These are phyloP conservation scores for Buathra laborator DNA, from an alignment of 2,888 invertebrate genomes.

Conservation along the genomic window DNA sequence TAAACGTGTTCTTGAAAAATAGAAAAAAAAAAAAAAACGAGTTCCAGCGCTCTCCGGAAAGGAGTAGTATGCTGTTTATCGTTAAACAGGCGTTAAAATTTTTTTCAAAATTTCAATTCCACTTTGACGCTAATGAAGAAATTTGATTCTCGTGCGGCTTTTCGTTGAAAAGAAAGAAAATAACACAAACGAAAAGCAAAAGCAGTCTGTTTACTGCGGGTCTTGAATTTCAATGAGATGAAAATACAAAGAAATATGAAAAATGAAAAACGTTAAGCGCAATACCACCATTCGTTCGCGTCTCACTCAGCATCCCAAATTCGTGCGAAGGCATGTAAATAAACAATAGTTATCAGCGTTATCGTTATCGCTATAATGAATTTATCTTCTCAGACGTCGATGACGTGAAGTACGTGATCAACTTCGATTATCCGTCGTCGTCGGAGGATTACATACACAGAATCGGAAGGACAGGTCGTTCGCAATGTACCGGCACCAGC, in stretches of 20 bases:
- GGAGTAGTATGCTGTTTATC: not conserved
- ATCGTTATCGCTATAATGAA: slow-evolving; percentile 52
- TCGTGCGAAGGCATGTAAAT: slow-evolving; percentile 60
- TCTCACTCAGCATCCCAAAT: slow-evolving; percentile 61
- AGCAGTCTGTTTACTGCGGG: not conserved
- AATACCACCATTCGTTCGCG: slow-evolving; percentile 52
- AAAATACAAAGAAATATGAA: slow-evolving; percentile 3
- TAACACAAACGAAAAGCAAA: not conserved
- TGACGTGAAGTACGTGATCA: slow-evolving; percentile 98
- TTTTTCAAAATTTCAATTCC: not conserved
- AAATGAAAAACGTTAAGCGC: slow-evolving; percentile 18
- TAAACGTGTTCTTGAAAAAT: slow-evolving; percentile 1
- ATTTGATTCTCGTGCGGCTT: too few species aligned
- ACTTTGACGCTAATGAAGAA: not conserved
- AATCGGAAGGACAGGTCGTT: slow-evolving; percentile 96
- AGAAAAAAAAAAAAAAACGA: not conserved
- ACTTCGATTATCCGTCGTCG: slow-evolving; percentile 98
- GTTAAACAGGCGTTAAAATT: not conserved
- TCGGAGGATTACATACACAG: slow-evolving; percentile 98
- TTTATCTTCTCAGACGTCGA: slow-evolving; percentile 91
- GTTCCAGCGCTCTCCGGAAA: too few species aligned
- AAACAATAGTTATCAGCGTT: slow-evolving; percentile 3
- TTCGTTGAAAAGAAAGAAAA: not conserved
- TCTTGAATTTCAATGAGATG: slow-evolving; percentile 10
- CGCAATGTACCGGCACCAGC: slow-evolving; percentile 95